Percentiles rank a stretch among this genome's conserved stretches.
These are phyloP conservation scores for Neosalanx taihuensis DNA, from an alignment of 2,797 vertebrate genomes.

Conservation along the genomic window DNA sequence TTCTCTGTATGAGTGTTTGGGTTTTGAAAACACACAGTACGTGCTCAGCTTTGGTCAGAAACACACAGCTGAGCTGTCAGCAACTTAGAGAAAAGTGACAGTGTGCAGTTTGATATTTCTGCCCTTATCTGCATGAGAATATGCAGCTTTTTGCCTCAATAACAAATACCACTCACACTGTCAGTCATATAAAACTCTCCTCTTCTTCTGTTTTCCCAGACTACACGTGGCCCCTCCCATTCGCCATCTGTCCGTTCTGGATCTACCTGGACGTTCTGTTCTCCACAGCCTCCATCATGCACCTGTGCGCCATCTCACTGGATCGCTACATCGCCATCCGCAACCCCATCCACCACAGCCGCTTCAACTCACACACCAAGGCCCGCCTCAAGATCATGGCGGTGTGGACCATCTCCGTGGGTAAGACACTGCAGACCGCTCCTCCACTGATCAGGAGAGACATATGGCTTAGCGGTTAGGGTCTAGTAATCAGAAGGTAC, in stretches of 20 bases:
- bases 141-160: not conserved
- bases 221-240: conserved; percentile 89
- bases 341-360: conserved; percentile 92
- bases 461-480: no score
- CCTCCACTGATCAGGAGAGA: no score
- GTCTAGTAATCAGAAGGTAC: no score
- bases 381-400: conserved; percentile 93
- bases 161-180: not conserved
- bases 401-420: conserved; percentile 94
- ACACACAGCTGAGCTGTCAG: conserved; percentile 3
- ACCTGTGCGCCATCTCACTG: conserved; percentile 94
- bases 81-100: not conserved
- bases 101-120: conserved; percentile 7
- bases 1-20: no score
- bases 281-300: conserved; percentile 96
- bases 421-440: conserved; percentile 61
- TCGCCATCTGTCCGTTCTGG: conserved; percentile 87
- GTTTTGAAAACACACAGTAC: not conserved
- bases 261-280: conserved; percentile 96
- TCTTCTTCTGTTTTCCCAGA: conserved; percentile 61
- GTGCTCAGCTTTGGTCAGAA: conserved; percentile 2
- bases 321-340: conserved; percentile 94
- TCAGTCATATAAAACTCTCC: not conserved
- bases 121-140: conserved; percentile 8
- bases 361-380: conserved; percentile 91